Evolutionary conservation across 2,888 invertebrate species (phyloP), one percentile per base, ranked within the genome.

Genomic region (Rhingia rostrata): DNA sequence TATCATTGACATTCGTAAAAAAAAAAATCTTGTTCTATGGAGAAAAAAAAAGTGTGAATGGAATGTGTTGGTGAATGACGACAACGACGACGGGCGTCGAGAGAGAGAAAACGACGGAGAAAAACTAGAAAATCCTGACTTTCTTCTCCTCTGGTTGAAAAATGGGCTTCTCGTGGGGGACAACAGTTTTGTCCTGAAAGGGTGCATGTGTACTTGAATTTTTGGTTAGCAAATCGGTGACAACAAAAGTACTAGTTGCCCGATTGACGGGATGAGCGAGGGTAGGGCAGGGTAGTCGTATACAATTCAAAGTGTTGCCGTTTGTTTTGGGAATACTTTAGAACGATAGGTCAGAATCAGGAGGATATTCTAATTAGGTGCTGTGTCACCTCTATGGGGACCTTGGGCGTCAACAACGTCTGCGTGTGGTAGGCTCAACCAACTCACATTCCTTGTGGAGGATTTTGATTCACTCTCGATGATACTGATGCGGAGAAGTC

Each of bases 101-200:
- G 9, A 49, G 32, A 32, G 37, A 35, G 47, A 51, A 69, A 6
- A 6, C 47, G 45, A 6, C 7, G 43, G 12, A 61, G 78, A 63
- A 67, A 66, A 79, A 84, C 83, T 84, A 79, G 83, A 84, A 84
- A 79, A 84, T 84, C 83, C 79, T 67, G 83, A 84, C 74, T 84
- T 78, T 53, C 67, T 63, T 56, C 56, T 14, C 54, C 32, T 47
- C n/a, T 30, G n/a, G 63, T 22, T 37, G 54, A n/a, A n/a, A n/a
- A n/a, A 14, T 22, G 33, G 5, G 54, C 0, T 49, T 35, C 6
- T 22, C 14, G 3, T 22, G 10, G 22, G 37, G 33, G 67, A 47
- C 32, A 47, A 22, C 22, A 56, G 32, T 49, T 41, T 66, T 60
- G 66, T 53, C 51, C 66, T 67, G 43, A 22, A 51, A 51, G 58